Conservation (phyloP, 2,797 vertebrate genomes). For the Pipistrellus kuhlii region DNA sequence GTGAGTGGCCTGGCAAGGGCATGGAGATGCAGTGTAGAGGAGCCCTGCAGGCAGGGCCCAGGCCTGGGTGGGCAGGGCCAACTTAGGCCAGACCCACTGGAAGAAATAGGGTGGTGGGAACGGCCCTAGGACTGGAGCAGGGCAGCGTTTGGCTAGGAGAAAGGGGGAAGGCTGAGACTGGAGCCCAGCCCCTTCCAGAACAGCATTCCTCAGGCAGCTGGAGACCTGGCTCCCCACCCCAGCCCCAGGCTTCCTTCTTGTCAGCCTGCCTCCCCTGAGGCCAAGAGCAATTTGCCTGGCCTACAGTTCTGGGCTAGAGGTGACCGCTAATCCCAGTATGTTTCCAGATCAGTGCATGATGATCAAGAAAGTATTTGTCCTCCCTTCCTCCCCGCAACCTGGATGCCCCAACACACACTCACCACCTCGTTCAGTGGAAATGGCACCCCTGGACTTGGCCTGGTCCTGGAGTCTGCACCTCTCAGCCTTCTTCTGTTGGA, state of each 20-base stretch:
- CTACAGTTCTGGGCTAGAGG: neutral
- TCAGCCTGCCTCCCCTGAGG: neutral
- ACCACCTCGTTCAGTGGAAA: neutral
- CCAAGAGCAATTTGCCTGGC: neutral
- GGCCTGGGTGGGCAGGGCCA: neutral
- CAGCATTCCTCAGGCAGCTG: neutral
- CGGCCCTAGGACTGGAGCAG: fast-evolving
- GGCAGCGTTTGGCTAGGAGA: neutral
- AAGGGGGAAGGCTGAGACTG: neutral
- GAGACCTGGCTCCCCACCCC: neutral
- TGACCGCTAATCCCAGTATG: neutral
- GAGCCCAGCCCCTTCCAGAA: neutral
- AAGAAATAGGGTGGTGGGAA: neutral
- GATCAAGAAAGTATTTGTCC: neutral
- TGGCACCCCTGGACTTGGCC: neutral
- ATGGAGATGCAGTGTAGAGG: fast-evolving
- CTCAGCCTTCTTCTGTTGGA: fast-evolving
- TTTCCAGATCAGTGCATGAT: neutral
- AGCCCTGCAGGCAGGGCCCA: neutral
- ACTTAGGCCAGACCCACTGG: neutral
- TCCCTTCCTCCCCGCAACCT: neutral
- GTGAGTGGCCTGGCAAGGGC: neutral
- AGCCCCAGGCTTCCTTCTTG: neutral
- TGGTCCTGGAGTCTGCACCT: neutral
- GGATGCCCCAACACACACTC: too few species aligned